Conservation (phyloP, 1,140 invertebrate genomes). For the Drosophila elegans region DNA sequence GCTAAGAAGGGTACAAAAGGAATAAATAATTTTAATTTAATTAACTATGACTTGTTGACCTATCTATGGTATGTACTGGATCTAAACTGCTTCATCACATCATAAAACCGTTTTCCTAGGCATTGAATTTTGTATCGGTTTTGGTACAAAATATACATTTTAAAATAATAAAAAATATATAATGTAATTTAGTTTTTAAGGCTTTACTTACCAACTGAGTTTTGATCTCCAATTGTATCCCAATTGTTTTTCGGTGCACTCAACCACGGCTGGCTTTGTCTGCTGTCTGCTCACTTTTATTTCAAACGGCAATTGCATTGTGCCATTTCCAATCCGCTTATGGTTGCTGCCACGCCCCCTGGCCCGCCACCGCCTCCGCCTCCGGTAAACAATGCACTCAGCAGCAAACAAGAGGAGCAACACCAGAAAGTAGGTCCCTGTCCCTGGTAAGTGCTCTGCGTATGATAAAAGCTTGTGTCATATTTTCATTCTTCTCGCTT, state of each 20-base stretch:
- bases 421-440: slow-evolving; percentile 29
- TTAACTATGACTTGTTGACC: too few relatives aligned
- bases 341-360: slow-evolving; percentile 34
- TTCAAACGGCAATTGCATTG: slow-evolving; percentile 74
- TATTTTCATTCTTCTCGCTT: slow-evolving; percentile 43
- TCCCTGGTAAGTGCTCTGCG: slow-evolving; percentile 59
- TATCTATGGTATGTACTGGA: too few relatives aligned
- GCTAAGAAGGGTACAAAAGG: too few relatives aligned
- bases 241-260: slow-evolving; percentile 16
- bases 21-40: too few relatives aligned
- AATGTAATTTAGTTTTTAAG: too few relatives aligned
- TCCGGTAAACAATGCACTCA: slow-evolving; percentile 72
- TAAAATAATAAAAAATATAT: too few relatives aligned
- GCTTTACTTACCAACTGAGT: too few relatives aligned
- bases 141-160: too few relatives aligned
- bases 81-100: too few relatives aligned
- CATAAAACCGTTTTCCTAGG: too few relatives aligned
- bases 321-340: slow-evolving; percentile 77
- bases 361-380: slow-evolving; percentile 6
- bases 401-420: slow-evolving; percentile 38
- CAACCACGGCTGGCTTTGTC: slow-evolving; percentile 46
- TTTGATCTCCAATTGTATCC: not conserved
- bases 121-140: too few relatives aligned
- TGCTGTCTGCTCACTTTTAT: slow-evolving; percentile 52
- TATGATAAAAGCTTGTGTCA: slow-evolving; percentile 73